Evolutionary conservation across 2,797 vertebrate genomes (phyloP).

Genomic region (Rhinogobio ventralis): DNA sequence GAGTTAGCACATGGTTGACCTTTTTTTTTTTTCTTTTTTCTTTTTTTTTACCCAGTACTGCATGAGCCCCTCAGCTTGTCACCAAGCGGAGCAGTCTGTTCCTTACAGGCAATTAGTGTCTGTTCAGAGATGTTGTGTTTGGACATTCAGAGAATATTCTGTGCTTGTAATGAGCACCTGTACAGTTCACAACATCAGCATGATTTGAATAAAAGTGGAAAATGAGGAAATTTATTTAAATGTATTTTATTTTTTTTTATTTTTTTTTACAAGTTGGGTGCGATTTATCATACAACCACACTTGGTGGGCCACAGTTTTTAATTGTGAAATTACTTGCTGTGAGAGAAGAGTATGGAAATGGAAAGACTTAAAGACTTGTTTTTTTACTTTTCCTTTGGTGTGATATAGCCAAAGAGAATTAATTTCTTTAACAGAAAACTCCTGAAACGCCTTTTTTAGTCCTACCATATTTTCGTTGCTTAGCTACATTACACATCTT

Average conservation of each 20-base stretch:
- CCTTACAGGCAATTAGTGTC: conserved; percentile 49
- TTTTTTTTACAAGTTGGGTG: neutral
- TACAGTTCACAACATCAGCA: conserved; percentile 38
- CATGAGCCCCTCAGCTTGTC: conserved; percentile 25
- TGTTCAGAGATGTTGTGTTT: conserved; percentile 37
- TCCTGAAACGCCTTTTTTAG: neutral
- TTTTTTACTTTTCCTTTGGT: neutral
- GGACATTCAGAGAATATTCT: conserved; percentile 45
- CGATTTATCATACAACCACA: conserved; percentile 25
- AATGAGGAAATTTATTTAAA: neutral
- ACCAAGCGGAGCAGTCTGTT: conserved; percentile 25
- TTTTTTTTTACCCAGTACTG: conserved; percentile 5
- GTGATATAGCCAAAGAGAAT: neutral
- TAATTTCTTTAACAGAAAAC: neutral
- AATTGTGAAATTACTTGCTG: neutral
- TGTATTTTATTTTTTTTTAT: neutral
- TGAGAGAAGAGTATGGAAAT: neutral
- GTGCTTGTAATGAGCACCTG: conserved; percentile 39
- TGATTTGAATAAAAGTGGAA: conserved; percentile 31
- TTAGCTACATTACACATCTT: neutral
- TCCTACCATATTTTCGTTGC: neutral
- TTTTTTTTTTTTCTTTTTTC: neutral
- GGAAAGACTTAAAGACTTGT: neutral
- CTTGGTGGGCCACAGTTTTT: neutral
- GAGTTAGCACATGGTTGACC: neutral